Conservation (phyloP, 64 coral and sea anemone genomes). For the Montipora foliosa region DNA sequence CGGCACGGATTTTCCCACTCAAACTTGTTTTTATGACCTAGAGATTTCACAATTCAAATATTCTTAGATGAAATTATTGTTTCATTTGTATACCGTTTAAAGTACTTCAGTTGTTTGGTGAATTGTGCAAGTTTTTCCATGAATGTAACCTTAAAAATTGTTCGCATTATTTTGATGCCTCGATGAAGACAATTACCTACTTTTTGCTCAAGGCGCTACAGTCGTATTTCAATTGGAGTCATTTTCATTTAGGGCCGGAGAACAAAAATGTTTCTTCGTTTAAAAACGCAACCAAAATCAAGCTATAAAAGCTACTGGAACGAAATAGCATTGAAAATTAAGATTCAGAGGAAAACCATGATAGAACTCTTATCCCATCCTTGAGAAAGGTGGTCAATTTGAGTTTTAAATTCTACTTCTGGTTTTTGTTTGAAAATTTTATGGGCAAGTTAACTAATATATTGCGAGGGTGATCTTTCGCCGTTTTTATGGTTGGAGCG, state of each 20-base stretch:
- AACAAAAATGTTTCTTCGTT: no score
- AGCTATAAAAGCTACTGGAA: no score
- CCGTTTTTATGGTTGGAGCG: neutral
- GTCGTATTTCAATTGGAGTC: no score
- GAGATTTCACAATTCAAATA: neutral
- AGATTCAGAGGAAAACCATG: no score
- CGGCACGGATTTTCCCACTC: neutral
- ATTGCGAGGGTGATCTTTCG: neutral
- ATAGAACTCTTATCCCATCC: no score
- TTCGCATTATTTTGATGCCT: no score
- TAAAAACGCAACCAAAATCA: no score
- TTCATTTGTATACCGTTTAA: neutral
- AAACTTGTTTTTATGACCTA: neutral
- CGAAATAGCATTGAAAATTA: no score
- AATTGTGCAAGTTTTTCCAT: neutral
- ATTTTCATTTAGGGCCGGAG: no score
- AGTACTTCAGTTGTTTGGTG: neutral
- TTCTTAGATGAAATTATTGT: neutral
- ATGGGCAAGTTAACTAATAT: neutral
- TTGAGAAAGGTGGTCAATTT: neutral
- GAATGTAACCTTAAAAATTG: neutral
- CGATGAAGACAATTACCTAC: neutral
- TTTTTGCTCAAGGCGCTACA: no score
- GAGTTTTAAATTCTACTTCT: neutral
- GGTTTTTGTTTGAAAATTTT: neutral